These are phyloP conservation scores for Bradypodion pumilum DNA, from an alignment of 2,797 vertebrate species.

Conservation along the genomic window DNA sequence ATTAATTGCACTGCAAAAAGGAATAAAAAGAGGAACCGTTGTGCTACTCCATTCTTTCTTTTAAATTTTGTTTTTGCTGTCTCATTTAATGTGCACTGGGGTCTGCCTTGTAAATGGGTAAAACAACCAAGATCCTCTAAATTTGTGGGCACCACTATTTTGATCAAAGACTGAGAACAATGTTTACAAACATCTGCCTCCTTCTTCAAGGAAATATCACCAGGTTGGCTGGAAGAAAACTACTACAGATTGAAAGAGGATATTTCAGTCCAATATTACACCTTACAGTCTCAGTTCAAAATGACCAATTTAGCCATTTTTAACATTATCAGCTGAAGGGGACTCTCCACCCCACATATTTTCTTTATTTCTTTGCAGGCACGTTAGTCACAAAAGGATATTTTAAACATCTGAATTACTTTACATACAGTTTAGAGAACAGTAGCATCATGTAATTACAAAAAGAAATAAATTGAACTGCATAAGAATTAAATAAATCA, in stretches of 20 bases:
- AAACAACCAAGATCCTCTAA: not conserved
- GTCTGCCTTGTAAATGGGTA: not conserved
- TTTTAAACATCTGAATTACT: not conserved
- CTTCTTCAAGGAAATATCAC: constrained; percentile 28
- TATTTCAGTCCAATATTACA: constrained; percentile 18
- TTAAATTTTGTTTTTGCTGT: constrained; percentile 5
- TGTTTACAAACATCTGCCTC: constrained; percentile 43
- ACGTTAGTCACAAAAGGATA: not conserved
- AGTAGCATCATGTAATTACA: not conserved
- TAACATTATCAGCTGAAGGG: not conserved
- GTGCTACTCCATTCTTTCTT: constrained; percentile 11
- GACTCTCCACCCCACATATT: too few species aligned
- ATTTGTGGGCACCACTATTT: constrained; percentile 25
- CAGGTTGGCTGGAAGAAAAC: constrained; percentile 39
- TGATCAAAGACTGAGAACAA: constrained; percentile 47
- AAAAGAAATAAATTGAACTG: too few species aligned
- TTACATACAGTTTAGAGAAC: rapidly evolving
- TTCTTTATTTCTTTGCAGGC: not conserved
- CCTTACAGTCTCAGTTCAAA: constrained; percentile 40
- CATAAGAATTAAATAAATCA: too few species aligned
- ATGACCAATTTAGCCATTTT: constrained; percentile 24
- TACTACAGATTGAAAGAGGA: constrained; percentile 36
- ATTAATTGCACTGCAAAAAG: constrained; percentile 62
- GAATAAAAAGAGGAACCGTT: constrained; percentile 39
- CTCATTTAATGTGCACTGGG: constrained; percentile 8